Base-by-base conservation (phyloP, 1,140 invertebrate genomes). In the Drosophila arawakana region DNA sequence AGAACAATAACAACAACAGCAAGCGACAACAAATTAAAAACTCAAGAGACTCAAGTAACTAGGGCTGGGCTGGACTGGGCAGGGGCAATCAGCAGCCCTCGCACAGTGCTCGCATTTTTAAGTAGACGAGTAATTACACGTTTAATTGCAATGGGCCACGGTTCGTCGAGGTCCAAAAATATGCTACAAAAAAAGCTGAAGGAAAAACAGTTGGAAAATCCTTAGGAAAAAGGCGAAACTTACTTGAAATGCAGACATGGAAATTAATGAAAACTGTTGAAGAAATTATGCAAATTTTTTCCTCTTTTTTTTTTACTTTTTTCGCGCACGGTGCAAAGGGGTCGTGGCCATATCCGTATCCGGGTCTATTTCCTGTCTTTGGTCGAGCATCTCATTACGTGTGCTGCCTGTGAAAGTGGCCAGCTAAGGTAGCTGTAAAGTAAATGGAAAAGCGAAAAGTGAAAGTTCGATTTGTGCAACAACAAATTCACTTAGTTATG, bases 251-350 rank as follows among this genome's bases (percentile, higher is more conserved):
- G 78, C 83, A 88, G 84, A 89, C 84, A 89, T 83, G 54, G 57
- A 73, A 73, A 72, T 75, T 75, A 89, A 83, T 80, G 76, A 83
- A 86, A 86, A 88, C 84, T 75, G 80, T 76, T 78, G 65, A 81
- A 68, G 68, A 86, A 88, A 91, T 90, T 91, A 91, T 91, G 90
- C 90, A 88, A 91, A 91, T 91, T 80, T 72, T 61, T 81, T 83
- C 76, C 47, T 66, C 37, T 37, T 71, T 61, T 80, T 72, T 61
- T 81, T 83, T 76, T 43, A 61, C 37, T 37, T 71, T 61, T 81
- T 80, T 81, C 9, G 69, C 69, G 7, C n/a, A 54, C 80, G 75
- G 54, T 62, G 71, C 63, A 80, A 67, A 76, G 76, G 76, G 57
- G 52, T 55, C 49, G 39, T 25, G 13, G 57, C 49, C 58, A 13